These are phyloP conservation scores for Agrilus cyanescens DNA, from an alignment of 2,888 invertebrate genomes.

Conservation along the genomic window DNA sequence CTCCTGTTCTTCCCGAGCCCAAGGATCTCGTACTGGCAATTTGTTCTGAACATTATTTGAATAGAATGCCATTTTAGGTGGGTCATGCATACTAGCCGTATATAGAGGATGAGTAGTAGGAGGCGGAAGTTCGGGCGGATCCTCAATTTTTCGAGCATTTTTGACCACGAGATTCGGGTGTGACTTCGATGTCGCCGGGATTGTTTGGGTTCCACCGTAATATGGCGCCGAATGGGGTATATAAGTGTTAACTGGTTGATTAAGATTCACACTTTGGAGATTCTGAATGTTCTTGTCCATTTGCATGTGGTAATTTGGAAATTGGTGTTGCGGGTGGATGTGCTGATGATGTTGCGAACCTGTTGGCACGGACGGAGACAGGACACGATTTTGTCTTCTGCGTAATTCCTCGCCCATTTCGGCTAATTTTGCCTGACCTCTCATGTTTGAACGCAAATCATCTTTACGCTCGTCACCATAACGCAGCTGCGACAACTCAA, in stretches of 20 bases:
- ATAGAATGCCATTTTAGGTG: constrained; percentile 62
- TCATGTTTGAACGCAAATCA: constrained; percentile 12
- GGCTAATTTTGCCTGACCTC: constrained; percentile 53
- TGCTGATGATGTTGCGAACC: constrained; percentile 21
- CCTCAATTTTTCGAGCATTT: constrained; percentile 30
- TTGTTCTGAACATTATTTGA: constrained; percentile 46
- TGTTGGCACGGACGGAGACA: constrained; percentile 26
- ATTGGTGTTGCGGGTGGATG: constrained; percentile 13
- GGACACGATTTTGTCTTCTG: constrained; percentile 41
- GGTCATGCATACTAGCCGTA: constrained; percentile 62
- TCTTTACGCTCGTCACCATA: constrained; percentile 16
- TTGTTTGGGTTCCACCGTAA: constrained; percentile 32
- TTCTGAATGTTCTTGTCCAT: constrained; percentile 30
- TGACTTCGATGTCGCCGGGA: constrained; percentile 33
- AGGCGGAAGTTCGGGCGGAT: constrained; percentile 53
- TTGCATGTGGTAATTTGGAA: constrained; percentile 19
- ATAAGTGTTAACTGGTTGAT: constrained; percentile 10
- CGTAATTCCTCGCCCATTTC: constrained; percentile 76
- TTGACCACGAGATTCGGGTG: constrained; percentile 45
- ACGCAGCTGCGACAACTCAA: constrained; percentile 23
- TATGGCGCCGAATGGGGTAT: constrained; percentile 17
- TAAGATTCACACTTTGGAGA: constrained; percentile 31
- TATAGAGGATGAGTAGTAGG: constrained; percentile 61
- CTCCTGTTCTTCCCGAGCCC: constrained; percentile 90
- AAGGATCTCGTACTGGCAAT: constrained; percentile 60